Conservation (phyloP, 2,797 vertebrate genomes). For the Acanthiza pusilla region DNA sequence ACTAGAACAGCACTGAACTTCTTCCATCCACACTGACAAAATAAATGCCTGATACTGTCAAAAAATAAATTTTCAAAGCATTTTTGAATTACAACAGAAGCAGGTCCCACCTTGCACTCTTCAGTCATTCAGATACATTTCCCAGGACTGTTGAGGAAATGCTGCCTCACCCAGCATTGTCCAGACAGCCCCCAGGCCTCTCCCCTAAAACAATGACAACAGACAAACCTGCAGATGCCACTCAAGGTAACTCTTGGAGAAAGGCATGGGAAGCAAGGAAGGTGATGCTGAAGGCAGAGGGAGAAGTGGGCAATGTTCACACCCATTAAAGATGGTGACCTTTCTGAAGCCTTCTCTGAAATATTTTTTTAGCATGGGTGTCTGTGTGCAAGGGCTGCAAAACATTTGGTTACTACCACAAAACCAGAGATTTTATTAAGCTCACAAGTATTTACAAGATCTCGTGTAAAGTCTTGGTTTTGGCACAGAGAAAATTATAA, state of each 20-base stretch:
- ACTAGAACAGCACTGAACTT: slow-evolving; percentile 7
- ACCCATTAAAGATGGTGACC: neutral
- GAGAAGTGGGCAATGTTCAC: neutral
- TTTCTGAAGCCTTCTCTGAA: fast-evolving
- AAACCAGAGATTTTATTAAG: neutral
- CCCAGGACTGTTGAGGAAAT: neutral
- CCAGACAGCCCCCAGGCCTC: neutral
- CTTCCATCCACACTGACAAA: neutral
- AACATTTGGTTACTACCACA: neutral
- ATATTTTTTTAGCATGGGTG: neutral
- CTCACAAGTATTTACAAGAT: neutral
- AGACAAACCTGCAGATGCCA: neutral
- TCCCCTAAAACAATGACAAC: neutral
- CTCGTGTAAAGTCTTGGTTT: neutral
- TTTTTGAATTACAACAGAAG: neutral
- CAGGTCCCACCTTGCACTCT: neutral
- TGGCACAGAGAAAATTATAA: neutral
- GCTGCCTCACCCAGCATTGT: neutral
- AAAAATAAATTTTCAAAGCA: neutral
- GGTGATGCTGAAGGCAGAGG: neutral
- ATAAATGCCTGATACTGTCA: neutral
- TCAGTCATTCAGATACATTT: neutral
- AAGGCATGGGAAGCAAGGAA: neutral
- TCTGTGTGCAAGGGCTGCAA: neutral
- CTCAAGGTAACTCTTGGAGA: neutral